These are phyloP conservation scores for Dryocosmus kuriphilus DNA, from an alignment of 2,888 invertebrate genomes.

Conservation along the genomic window DNA sequence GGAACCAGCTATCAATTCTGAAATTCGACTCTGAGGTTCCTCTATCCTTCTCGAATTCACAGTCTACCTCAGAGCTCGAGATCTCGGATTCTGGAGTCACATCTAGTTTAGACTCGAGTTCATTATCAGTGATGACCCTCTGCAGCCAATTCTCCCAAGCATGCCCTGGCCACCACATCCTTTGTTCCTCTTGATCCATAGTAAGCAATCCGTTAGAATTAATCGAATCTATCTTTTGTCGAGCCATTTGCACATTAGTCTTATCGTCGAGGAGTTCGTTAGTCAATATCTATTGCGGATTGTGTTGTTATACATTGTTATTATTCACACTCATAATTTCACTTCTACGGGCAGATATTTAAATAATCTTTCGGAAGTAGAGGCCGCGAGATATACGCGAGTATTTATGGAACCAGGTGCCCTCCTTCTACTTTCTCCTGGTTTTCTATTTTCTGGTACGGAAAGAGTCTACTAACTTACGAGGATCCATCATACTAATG, in stretches of 20 bases:
- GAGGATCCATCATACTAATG: background rate
- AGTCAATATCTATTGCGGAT: background rate
- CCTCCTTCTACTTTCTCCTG: conserved; percentile 51
- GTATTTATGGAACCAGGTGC: conserved; percentile 59
- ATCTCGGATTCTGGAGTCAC: conserved; percentile 71
- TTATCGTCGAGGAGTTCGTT: background rate
- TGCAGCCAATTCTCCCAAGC: conserved; percentile 69
- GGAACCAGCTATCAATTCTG: conserved; percentile 7
- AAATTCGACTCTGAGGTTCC: conserved; percentile 3
- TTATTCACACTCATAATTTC: background rate
- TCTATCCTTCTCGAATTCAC: conserved; percentile 45
- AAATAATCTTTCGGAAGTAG: background rate
- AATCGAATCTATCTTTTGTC: conserved; percentile 13
- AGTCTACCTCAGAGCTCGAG: conserved; percentile 68
- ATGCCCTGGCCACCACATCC: conserved; percentile 63
- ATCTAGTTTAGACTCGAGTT: conserved; percentile 61
- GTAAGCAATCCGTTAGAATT: conserved; percentile 22
- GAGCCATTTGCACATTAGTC: background rate
- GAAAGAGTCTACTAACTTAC: background rate
- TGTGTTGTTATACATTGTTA: background rate
- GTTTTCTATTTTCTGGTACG: conserved; percentile 25
- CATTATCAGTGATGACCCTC: conserved; percentile 55
- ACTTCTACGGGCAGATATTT: background rate
- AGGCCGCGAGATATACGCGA: conserved; percentile 9
- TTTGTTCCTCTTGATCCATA: conserved; percentile 44